Evolutionary conservation across 1,140 invertebrate genomes (phyloP), one percentile per base, ranked within the genome.

Genomic region (Anastrepha ludens): DNA sequence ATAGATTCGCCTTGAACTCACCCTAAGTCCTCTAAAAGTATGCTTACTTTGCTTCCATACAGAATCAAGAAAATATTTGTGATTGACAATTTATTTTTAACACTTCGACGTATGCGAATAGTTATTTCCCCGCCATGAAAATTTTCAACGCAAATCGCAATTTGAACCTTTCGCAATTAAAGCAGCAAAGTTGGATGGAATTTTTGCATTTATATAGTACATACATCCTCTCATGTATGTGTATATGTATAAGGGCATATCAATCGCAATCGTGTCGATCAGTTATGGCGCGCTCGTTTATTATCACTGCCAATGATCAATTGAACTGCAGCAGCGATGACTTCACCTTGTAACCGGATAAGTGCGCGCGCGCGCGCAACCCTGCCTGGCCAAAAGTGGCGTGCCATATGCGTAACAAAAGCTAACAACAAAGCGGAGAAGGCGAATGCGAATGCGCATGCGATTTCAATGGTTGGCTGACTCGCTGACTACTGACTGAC

Each of bases 341-440:
- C 15, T 44, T 47, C 44, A 50, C 65, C 65, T 55, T 20, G 74
- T 8, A 81, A 81, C 41, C 8, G 47, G 47, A 55, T 58, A 29
- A 8, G 74, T n/a, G 17, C 9, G 20, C 29, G 3, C 64, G 29
- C 0, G 7, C 11, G 29, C 39, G 67, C 0, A 17, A 41, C 41
- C 11, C 39, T 47, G 67, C 67, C 67, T 8, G 11, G 41, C 67
- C 20, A 81, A 81, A 50, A 47, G 74, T 50, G 13, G 74, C 74
- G 74, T 81, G 74, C 74, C 50, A 81, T 81, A 81, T 81, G 74
- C 74, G 74, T 81, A 81, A 50, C 74, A 58, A 81, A 81, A 67
- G 29, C 60, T 13, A 62, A 29, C n/a, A 5, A 67, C 5, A 67
- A 67, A 81, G 50, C 47, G 50, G 9, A n/a, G 17, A 55, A 74